phyloP scores from a whole-genome alignment of 2,888 invertebrate species.

The Stegana nigrithorax region DNA sequence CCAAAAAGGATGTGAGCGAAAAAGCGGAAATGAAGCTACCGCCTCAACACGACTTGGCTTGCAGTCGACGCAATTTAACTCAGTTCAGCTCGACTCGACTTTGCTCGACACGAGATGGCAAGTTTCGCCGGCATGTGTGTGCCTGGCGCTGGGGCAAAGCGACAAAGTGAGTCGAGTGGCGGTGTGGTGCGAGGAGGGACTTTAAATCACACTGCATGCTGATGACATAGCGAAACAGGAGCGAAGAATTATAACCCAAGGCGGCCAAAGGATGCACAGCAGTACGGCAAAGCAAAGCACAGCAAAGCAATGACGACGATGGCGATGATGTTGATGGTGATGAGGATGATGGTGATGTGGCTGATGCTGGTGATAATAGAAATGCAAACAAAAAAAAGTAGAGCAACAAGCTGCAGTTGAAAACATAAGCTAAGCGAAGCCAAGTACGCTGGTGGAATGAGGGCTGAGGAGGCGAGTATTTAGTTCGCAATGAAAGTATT shows the following conservation, averaged over 20 bases:
- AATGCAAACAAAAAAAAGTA: not conserved
- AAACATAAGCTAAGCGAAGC: not conserved
- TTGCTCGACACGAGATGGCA: conserved; percentile 14
- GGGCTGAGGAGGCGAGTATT: not conserved
- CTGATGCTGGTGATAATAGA: not conserved
- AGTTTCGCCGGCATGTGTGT: too few species aligned
- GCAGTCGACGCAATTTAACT: too few species aligned
- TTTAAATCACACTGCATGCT: not conserved
- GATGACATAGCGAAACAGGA: conserved; percentile 1
- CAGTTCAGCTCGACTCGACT: too few species aligned
- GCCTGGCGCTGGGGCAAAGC: conserved; percentile 3
- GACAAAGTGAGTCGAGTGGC: too few species aligned
- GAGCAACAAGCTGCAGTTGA: not conserved
- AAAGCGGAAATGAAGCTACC: conserved; percentile 50
- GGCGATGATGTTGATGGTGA: not conserved
- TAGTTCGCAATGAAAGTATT: conserved; percentile 6
- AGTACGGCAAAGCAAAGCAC: not conserved
- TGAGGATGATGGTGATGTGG: not conserved
- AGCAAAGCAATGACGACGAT: not conserved
- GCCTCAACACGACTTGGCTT: too few species aligned
- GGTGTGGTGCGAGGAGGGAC: too few species aligned
- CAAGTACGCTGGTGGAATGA: not conserved
- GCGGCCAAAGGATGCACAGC: not conserved
- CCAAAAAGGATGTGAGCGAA: conserved; percentile 22
- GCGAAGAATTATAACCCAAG: conserved; percentile 5